These are phyloP conservation scores for Lasioglossum vierecki DNA, from an alignment of 2,888 invertebrate genomes.

Conservation along the genomic window DNA sequence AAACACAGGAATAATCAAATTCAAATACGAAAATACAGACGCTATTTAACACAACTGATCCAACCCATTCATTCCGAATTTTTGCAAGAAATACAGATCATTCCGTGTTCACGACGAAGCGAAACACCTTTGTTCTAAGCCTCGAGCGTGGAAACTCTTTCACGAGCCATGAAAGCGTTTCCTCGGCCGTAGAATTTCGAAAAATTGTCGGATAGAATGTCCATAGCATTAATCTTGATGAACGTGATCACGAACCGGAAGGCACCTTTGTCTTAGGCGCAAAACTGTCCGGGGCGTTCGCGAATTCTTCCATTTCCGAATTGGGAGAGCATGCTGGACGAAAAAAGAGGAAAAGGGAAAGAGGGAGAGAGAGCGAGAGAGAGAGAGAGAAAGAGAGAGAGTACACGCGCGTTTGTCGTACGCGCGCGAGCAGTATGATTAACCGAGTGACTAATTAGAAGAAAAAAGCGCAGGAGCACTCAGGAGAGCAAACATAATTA, in stretches of 20 bases:
- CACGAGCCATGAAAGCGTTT: background rate
- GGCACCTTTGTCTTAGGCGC: conserved; percentile 22
- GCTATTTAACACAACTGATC: background rate
- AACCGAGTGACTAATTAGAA: conserved; percentile 79
- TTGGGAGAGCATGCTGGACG: background rate
- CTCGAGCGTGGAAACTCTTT: conserved; percentile 5
- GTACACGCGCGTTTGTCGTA: conserved; percentile 21
- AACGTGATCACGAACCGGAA: background rate
- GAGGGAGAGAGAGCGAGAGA: background rate
- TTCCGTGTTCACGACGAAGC: background rate
- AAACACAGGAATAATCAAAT: background rate
- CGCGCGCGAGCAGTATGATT: conserved; percentile 71
- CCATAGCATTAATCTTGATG: background rate
- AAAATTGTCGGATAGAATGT: background rate
- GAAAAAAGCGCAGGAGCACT: conserved; percentile 78
- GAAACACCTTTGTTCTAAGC: background rate
- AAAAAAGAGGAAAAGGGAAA: background rate
- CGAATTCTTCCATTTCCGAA: conserved; percentile 31
- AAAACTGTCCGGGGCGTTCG: conserved; percentile 28
- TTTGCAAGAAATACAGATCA: background rate
- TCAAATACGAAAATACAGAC: background rate
- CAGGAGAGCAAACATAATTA: conserved; percentile 83
- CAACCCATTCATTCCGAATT: background rate
- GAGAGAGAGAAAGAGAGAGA: background rate
- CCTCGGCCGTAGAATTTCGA: background rate